phyloP scores from a whole-genome alignment of 2,797 vertebrate species.

The Rallus crepitans region DNA sequence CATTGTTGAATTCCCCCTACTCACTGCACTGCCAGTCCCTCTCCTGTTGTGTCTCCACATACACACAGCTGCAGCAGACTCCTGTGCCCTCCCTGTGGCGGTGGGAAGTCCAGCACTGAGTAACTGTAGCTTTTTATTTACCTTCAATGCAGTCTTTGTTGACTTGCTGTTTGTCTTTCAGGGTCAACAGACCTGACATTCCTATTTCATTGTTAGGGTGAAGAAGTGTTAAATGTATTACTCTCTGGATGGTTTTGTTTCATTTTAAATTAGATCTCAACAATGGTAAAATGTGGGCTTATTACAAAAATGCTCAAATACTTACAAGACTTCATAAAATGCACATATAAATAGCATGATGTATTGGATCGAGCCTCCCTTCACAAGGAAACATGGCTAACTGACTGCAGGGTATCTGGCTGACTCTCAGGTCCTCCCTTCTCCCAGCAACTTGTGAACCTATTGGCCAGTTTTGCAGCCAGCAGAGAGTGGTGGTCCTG shows the following conservation, averaged over 20 bases:
- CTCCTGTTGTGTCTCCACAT: neutral
- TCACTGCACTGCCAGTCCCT: neutral
- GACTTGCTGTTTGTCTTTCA: neutral
- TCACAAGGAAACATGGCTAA: neutral
- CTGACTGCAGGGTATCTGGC: neutral
- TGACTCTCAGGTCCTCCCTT: neutral
- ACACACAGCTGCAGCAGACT: fast-evolving
- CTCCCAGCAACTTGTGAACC: neutral
- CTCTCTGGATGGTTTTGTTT: neutral
- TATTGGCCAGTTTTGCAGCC: neutral
- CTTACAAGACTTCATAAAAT: neutral
- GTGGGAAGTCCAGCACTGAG: neutral
- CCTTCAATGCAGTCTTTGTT: neutral
- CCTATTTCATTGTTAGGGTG: neutral
- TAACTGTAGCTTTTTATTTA: neutral
- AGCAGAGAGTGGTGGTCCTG: neutral
- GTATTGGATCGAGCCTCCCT: neutral
- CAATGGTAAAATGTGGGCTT: neutral
- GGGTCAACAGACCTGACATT: neutral
- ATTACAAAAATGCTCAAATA: neutral
- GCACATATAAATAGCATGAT: neutral
- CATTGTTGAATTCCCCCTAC: neutral
- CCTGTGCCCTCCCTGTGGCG: neutral
- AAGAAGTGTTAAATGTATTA: neutral
- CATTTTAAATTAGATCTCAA: neutral